Evolutionary conservation across 1,140 invertebrate genomes (phyloP), one percentile per base, ranked within the genome.

Genomic region (Drosophila sp.): DNA sequence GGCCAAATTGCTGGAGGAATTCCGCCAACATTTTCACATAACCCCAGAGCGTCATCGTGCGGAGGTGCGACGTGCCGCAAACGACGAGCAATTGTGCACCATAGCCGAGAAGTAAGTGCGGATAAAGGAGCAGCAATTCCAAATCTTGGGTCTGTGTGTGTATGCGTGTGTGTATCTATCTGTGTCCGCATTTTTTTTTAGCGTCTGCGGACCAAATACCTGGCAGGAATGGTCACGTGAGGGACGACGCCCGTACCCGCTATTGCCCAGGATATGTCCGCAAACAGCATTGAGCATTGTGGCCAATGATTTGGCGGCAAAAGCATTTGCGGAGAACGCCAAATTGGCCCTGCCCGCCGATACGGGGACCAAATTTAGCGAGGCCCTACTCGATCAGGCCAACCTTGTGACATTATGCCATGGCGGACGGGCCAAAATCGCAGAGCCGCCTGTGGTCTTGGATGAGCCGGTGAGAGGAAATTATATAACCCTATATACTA

Each of bases 1-100:
- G 94, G 95, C 95, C 91, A 96, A 96, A 92, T 93, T 98, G 70
- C 93, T 98, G 50, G 95, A 95, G 91, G 96, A 98, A 91, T 93
- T 98, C 67, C 95, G 96, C 81, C 94, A 94, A 87, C 93, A 95
- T 90, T 94, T 98, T 77, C 96, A 97, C 93, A 98, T 98, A 91
- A 95, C 96, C 58, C 94, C 95, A 90, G 98, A 98, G 92, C 94
- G 98, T 76, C 97, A 98, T 92, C 95, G 96, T 79, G 97, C 97
- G 70, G 98, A 98, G 94, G 95, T 98, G 79, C 93, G 97, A 71
- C 94, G 97, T 90, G 97, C 96, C 72, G 96, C 97, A 66, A 98
- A 97, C 93, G 97, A 98, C 93, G 97, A 98, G 92, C 95, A 96
- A 92, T 93, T 98, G 61, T 94, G 95, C 79, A 96, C 96, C 56